Percentiles rank a stretch among this genome's conserved stretches.
These are phyloP conservation scores for Sarcophaga caerulescens DNA, from an alignment of 2,888 invertebrate species.

Conservation along the genomic window DNA sequence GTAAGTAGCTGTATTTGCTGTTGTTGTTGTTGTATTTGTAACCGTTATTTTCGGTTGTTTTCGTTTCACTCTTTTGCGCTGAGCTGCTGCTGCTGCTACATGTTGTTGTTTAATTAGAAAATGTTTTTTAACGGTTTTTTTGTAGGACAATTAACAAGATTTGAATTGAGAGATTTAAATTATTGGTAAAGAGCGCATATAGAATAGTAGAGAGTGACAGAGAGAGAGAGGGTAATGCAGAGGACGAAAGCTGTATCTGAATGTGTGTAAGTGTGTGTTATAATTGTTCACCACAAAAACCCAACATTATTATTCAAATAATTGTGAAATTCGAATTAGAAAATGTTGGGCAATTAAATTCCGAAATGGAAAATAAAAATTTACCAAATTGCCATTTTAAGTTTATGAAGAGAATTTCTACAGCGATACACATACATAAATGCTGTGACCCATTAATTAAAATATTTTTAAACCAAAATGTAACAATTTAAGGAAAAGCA, in stretches of 20 bases:
- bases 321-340: background rate
- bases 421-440: no score
- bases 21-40: slow-evolving; percentile 5
- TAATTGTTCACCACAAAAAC: slow-evolving; percentile 37
- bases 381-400: no score
- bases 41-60: background rate
- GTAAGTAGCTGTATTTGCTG: slow-evolving; percentile 37
- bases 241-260: background rate
- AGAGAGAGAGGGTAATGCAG: background rate
- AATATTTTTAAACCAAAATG: no score
- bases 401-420: no score
- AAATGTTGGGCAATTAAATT: background rate
- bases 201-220: background rate
- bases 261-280: background rate
- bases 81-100: slow-evolving; percentile 52
- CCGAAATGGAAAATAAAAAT: background rate
- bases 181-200: slow-evolving; percentile 38
- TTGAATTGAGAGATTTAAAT: slow-evolving; percentile 68
- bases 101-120: slow-evolving; percentile 68
- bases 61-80: no score
- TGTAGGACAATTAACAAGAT: slow-evolving; percentile 68
- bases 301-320: slow-evolving; percentile 26
- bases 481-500: no score
- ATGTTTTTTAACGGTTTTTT: slow-evolving; percentile 68
- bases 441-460: no score